Percentiles rank a stretch among this genome's conserved stretches.
phyloP scores from a whole-genome alignment of 2,113 vertebrate species.

The Larimichthys polyactis region DNA sequence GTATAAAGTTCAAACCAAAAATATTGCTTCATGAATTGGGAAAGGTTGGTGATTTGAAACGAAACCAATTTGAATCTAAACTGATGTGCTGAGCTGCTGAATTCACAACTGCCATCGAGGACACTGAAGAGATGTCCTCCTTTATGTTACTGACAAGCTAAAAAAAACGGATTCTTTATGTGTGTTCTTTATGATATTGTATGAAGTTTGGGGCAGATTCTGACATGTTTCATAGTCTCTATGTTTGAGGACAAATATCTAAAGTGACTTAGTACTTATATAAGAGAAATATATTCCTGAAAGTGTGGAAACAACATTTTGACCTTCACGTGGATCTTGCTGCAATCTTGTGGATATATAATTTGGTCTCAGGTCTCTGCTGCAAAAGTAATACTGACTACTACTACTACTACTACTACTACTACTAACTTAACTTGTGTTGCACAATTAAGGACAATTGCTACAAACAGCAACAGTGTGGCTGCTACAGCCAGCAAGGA shows the following conservation, averaged over 20 bases:
- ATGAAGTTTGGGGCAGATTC: neutral
- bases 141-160: neutral
- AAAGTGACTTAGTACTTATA: neutral
- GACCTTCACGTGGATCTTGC: neutral
- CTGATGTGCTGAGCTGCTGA: neutral
- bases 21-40: neutral
- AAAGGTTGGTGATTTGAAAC: neutral
- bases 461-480: neutral
- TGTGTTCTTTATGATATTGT: neutral
- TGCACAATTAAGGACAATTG: neutral
- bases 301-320: neutral
- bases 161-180: neutral
- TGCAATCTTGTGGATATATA: neutral
- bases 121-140: neutral
- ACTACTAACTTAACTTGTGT: no score
- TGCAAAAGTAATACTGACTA: neutral
- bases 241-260: neutral
- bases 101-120: neutral
- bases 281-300: neutral
- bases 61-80: no score
- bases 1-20: neutral
- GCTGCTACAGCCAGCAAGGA: neutral
- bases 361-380: neutral
- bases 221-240: no score
- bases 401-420: no score